Conservation (phyloP, 2,888 invertebrate genomes). For the Hyppa rectilinea region DNA sequence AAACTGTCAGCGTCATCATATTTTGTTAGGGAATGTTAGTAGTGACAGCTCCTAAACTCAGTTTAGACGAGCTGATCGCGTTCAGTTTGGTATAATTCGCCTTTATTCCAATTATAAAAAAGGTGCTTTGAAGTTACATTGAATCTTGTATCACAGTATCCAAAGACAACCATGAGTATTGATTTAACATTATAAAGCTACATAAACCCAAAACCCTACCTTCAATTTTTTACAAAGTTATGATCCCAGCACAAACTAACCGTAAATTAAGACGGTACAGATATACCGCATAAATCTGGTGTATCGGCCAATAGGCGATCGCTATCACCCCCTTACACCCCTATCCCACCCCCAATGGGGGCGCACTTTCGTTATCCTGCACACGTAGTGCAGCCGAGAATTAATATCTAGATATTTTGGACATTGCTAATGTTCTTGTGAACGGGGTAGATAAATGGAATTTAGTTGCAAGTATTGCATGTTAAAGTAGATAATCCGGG, state of each 20-base stretch:
- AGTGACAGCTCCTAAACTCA: no score
- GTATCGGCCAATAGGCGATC: constrained; percentile 78
- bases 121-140: no score
- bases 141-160: not conserved
- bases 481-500: not conserved
- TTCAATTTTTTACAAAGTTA: constrained; percentile 24
- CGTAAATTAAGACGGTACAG: constrained; percentile 76
- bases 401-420: constrained; percentile 58
- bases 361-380: constrained; percentile 61
- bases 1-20: no score
- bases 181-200: no score
- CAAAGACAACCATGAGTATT: not conserved
- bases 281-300: constrained; percentile 77
- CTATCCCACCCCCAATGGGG: constrained; percentile 47
- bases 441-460: constrained; percentile 17
- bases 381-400: constrained; percentile 65
- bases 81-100: no score
- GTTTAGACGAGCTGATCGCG: no score
- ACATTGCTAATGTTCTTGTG: constrained; percentile 47
- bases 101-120: no score
- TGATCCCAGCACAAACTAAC: constrained; percentile 50
- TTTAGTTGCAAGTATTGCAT: constrained; percentile 11
- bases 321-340: constrained; percentile 63
- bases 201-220: not conserved
- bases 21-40: no score